Base-by-base conservation (phyloP, 2,797 vertebrate genomes). In the Bovichtus variegatus region DNA sequence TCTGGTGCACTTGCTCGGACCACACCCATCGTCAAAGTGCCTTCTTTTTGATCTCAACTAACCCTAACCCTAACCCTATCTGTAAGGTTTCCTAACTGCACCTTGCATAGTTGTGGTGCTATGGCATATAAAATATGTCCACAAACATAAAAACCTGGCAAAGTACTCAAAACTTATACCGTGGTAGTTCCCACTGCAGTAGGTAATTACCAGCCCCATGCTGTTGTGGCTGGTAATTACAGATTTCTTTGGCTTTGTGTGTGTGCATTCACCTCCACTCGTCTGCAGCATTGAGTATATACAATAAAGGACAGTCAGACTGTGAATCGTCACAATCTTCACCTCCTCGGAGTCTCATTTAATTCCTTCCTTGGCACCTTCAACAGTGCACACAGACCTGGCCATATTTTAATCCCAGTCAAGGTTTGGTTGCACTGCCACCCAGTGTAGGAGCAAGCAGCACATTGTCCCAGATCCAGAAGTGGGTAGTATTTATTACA, bases 401-500 rank as follows among this genome's bases (percentile, higher is more conserved):
- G 34, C 2, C 49, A 18, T 27, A 10, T 50, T 40, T 53, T 3
- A 36, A 27, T 58, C 23, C 9, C 12, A 21, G 19, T 50, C 13
- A 49, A 44, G n/a, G n/a, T 74, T 54, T 60, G 61, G 53, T 65
- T 80, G 44, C 57, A 47, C 71, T 85, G 78, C 87, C 87, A 55
- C 55, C 75, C 50, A 75, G 76, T 76, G 84, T 61, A 6, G 36
- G 60, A 72, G n/a, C 21, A 4, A 21, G 9, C 21, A 50, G 27
- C 62, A 43, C 10, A 50, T 31, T 40, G 34, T 9, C 59, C 27
- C 2, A 23, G 18, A 51, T 44, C 27, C 6, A 25, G 27, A 55
- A 12, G n/a, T 9, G 7, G 6, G 15, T 50, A 29, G 21, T 60
- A 59, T 50, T 47, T 38, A n/a, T 51, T 38, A 27, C 18, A 59